Evolutionary conservation across 2,113 vertebrate species (phyloP), one percentile per base, ranked within the genome.

Genomic region (Jaculus jaculus): DNA sequence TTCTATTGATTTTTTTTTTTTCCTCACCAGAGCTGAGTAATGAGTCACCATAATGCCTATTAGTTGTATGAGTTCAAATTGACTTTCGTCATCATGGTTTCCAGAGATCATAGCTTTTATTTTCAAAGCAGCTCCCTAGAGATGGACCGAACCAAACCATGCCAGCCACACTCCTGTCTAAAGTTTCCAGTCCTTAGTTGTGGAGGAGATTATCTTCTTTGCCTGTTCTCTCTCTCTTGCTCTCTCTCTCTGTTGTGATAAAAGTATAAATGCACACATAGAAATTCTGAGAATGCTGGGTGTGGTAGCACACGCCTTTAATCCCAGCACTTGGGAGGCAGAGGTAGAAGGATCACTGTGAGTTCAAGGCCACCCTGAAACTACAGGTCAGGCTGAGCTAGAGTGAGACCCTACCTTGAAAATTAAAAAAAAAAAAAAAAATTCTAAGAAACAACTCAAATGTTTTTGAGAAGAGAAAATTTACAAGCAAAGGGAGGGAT

Each of bases 1-100:
- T 34, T 85, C 12, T 95, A 94, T 92, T 94, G 96, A 97, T 96
- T 93, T 96, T 79, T 95, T 96, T 79, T 95, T 96, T 77, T 95
- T 94, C 42, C 85, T 96, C 85, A 80, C 51, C 34, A 88, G 83
- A 96, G 42, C 85, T 72, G 92, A 97, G 82, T 65, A 23, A 34
- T 93, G 93, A 92, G 91, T 95, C 54, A 78, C 93, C 94, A 95
- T 96, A 92, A 96, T 92, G 84, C 88, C 79, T 96, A 87, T 83
- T 93, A 92, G 75, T 90, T 88, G 88, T 72, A 93, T 94, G 85
- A 73, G 90, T 96, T 91, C 73, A 91, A 87, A 83, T 92, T 92
- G 60, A 93, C 92, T 93, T 96, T 96, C 75, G 85, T 96, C 93
- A 69, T 51, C 51, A n/a, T 82, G 81, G 42, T 91, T 97, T 96